Evolutionary conservation across 2,797 vertebrate species (phyloP).

Genomic region (Danio jaintianensis): DNA sequence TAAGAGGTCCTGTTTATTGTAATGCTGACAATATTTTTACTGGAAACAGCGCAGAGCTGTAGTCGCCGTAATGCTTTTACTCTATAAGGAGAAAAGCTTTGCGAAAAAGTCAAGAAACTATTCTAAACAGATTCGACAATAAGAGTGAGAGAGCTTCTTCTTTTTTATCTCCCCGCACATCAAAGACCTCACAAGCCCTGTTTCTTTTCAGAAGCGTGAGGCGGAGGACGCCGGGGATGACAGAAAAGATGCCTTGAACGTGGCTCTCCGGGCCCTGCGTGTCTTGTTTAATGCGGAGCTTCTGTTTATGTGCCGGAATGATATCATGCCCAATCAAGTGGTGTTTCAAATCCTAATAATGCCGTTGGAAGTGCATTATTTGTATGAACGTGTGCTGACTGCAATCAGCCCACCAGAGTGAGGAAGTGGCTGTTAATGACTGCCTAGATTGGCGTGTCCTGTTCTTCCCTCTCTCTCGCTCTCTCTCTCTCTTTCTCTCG

Average conservation of each 20-base stretch:
- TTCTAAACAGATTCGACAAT: constrained; percentile 73
- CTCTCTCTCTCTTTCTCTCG: background rate
- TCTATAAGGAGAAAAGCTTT: constrained; percentile 83
- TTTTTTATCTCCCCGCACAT: constrained; percentile 75
- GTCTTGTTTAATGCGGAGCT: constrained; percentile 74
- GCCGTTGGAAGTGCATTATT: constrained; percentile 83
- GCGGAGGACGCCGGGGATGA: constrained; percentile 44
- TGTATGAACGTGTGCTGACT: constrained; percentile 78
- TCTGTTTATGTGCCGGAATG: constrained; percentile 80
- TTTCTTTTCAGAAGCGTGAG: constrained; percentile 69
- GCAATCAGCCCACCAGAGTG: constrained; percentile 73
- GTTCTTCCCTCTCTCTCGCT: constrained; percentile 58
- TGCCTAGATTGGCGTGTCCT: constrained; percentile 71
- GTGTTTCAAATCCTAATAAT: constrained; percentile 83
- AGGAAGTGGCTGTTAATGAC: constrained; percentile 70
- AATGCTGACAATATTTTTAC: constrained; percentile 79
- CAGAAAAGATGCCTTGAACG: constrained; percentile 52
- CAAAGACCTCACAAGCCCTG: constrained; percentile 71
- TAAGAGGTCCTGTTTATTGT: constrained; percentile 75
- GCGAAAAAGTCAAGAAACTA: constrained; percentile 76
- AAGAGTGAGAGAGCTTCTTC: constrained; percentile 64
- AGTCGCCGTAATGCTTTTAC: constrained; percentile 68
- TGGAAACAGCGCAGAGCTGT: constrained; percentile 78
- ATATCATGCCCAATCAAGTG: constrained; percentile 82
- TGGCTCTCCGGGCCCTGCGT: constrained; percentile 67